Percentiles rank a stretch among this genome's conserved stretches.
Conservation (phyloP, 2,797 vertebrate species). For the Clarias laeviceps region DNA sequence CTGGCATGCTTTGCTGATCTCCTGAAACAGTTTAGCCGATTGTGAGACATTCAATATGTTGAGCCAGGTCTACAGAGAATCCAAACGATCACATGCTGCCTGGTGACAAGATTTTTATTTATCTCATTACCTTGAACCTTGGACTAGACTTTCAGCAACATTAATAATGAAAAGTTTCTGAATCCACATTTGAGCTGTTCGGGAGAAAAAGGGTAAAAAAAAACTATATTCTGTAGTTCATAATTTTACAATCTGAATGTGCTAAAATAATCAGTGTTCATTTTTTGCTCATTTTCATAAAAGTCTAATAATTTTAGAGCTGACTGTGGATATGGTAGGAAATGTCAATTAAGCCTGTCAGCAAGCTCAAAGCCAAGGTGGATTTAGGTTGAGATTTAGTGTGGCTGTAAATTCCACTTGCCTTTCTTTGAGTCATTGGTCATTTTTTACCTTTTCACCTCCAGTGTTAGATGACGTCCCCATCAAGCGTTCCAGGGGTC, state of each 20-base stretch:
- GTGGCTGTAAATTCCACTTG: constrained; percentile 37
- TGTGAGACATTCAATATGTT: no score
- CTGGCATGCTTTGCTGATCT: background rate
- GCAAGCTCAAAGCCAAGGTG: constrained; percentile 23
- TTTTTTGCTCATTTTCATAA: constrained; percentile 1
- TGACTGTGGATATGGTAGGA: background rate
- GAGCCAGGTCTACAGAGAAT: background rate
- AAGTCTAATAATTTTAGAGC: constrained; percentile 1
- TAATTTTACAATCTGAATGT: background rate
- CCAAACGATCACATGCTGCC: background rate
- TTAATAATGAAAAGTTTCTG: background rate
- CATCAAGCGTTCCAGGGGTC: constrained; percentile 52
- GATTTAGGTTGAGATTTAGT: constrained; percentile 52
- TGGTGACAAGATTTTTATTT: background rate
- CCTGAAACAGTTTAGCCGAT: background rate
- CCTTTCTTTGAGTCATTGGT: constrained; percentile 11
- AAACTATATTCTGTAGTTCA: background rate
- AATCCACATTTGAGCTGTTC: background rate
- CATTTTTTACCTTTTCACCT: constrained; percentile 59
- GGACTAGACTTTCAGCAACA: background rate
- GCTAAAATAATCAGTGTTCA: background rate
- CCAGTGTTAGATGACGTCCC: constrained; percentile 15
- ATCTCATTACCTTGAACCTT: background rate
- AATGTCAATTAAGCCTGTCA: constrained; percentile 47
- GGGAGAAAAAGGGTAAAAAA: no score